Evolutionary conservation across 2,888 invertebrate genomes (phyloP).

Genomic region (Drosophila pseudotakahashii): DNA sequence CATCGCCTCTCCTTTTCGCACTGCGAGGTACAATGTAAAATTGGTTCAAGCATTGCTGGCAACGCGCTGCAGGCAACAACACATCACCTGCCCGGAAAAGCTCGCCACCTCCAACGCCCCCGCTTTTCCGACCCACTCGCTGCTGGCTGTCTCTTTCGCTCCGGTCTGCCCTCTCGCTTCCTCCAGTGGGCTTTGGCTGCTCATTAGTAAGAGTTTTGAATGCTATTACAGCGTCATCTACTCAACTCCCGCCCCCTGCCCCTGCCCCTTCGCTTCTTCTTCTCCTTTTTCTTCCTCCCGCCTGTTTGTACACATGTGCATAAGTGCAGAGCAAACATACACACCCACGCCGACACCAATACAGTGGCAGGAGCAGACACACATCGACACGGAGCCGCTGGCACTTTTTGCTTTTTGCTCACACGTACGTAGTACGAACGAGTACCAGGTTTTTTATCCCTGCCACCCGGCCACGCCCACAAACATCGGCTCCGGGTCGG

Average conservation of each 20-base stretch:
- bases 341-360: constrained; percentile 33
- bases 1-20: background rate
- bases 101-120: constrained; percentile 4
- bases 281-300: constrained; percentile 10
- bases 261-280: too few species aligned
- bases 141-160: background rate
- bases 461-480: constrained; percentile 24
- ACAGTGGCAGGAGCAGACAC: constrained; percentile 21
- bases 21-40: constrained; percentile 65
- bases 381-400: constrained; percentile 48
- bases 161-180: constrained; percentile 1
- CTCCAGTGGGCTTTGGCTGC: constrained; percentile 48
- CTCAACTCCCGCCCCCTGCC: constrained; percentile 61
- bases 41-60: constrained; percentile 75
- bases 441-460: constrained; percentile 53
- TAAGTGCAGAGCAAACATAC: constrained; percentile 70
- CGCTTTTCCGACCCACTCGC: constrained; percentile 6
- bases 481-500: constrained; percentile 22
- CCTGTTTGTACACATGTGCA: constrained; percentile 72
- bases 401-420: constrained; percentile 69
- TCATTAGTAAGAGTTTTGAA: constrained; percentile 82
- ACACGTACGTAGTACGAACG: constrained; percentile 33
- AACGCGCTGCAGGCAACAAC: constrained; percentile 68
- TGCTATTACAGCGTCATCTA: constrained; percentile 77
- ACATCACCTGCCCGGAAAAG: constrained; percentile 58